Evolutionary conservation across 2,113 vertebrate genomes (phyloP).

Genomic region (Mohoua ochrocephala): DNA sequence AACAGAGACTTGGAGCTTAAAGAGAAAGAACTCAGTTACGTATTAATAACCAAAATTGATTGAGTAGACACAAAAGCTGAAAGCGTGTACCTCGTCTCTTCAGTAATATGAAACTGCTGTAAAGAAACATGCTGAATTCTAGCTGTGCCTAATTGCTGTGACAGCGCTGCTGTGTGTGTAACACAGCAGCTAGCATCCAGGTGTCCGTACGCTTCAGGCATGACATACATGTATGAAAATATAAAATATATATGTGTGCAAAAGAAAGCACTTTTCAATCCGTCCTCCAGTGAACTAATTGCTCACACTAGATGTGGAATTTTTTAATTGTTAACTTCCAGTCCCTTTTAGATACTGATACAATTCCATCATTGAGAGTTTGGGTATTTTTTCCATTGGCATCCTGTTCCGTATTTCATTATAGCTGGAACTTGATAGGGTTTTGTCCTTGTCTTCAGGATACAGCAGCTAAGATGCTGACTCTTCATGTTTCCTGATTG

Average conservation of each 20-base stretch:
- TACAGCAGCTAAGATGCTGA: neutral
- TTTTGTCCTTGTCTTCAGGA: slow-evolving; percentile 38
- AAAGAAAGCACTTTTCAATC: neutral
- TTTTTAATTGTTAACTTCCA: neutral
- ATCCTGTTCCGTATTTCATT: neutral
- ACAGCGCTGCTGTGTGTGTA: neutral
- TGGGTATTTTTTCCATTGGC: neutral
- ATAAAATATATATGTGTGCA: neutral
- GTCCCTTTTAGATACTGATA: neutral
- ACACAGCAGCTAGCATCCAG: neutral
- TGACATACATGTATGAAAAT: neutral
- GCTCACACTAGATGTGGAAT: neutral
- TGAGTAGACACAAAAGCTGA: neutral
- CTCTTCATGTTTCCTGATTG: neutral
- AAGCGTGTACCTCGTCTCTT: neutral
- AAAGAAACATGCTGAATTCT: neutral
- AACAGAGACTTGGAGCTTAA: neutral
- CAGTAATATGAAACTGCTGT: neutral
- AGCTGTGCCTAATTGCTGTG: slow-evolving; percentile 13
- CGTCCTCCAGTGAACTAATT: neutral
- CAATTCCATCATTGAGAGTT: neutral
- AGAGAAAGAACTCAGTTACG: neutral
- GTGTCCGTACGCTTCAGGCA: neutral
- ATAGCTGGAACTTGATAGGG: neutral
- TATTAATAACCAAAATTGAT: neutral